These are phyloP conservation scores for Tortrix viridana DNA, from an alignment of 2,888 invertebrate genomes.

Conservation along the genomic window DNA sequence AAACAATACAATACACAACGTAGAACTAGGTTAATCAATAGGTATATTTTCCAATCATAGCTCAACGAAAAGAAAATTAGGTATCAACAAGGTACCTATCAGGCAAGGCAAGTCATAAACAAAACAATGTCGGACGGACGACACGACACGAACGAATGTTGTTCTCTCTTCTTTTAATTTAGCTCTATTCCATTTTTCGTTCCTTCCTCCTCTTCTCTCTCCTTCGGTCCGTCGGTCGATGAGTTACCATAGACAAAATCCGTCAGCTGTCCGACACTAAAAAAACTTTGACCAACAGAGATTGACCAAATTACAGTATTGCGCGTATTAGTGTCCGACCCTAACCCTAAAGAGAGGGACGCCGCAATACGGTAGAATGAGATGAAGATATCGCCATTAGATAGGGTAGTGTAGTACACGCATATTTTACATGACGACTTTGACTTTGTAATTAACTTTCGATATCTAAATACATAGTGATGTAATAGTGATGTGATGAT, in stretches of 20 bases:
- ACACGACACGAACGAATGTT: slow-evolving; percentile 1
- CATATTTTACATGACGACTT: not conserved
- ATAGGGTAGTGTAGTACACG: too few relatives aligned
- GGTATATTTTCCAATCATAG: not conserved
- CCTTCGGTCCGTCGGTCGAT: slow-evolving; percentile 14
- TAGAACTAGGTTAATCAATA: not conserved
- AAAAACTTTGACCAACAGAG: slow-evolving; percentile 7
- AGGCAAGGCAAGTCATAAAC: slow-evolving; percentile 10
- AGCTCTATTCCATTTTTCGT: not conserved
- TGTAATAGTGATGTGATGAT: too few relatives aligned
- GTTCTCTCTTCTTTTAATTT: slow-evolving; percentile 3
- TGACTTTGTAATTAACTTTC: not conserved
- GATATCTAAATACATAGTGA: not conserved
- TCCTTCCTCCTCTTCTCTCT: not conserved
- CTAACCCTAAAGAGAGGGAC: too few relatives aligned
- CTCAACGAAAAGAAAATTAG: not conserved
- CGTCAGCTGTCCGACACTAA: not conserved
- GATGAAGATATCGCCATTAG: too few relatives aligned
- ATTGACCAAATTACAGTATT: too few relatives aligned
- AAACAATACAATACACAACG: not conserved
- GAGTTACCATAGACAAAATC: slow-evolving; percentile 27
- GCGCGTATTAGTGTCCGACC: too few relatives aligned
- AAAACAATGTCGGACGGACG: slow-evolving; percentile 28
- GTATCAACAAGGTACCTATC: too few relatives aligned
- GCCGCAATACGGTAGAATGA: too few relatives aligned